A percentile compares a stretch with the other conserved stretches of the same genome.
Evolutionary conservation across 1,140 invertebrate species (phyloP).

Genomic region (Macrotrachela quadricornifera): DNA sequence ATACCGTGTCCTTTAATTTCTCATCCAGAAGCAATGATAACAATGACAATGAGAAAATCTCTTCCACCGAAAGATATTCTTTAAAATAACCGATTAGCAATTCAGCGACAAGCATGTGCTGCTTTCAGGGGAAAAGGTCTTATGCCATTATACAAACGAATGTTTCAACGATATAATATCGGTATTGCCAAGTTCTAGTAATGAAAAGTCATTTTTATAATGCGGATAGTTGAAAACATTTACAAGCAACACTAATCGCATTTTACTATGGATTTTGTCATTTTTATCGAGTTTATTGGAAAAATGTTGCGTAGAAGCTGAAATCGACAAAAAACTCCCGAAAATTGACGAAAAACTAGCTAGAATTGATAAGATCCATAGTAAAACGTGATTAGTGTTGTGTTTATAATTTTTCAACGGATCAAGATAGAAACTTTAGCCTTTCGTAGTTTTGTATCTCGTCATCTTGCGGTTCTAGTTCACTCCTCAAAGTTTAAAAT

Average conservation of each 20-base stretch:
- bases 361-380: too few species aligned
- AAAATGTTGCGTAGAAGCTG: too few species aligned
- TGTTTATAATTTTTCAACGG: too few species aligned
- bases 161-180: conserved; percentile 96
- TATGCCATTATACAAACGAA: conserved; percentile 94
- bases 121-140: conserved; percentile 90
- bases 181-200: conserved; percentile 91
- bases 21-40: conserved; percentile 87
- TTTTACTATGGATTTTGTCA: too few species aligned
- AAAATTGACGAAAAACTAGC: too few species aligned
- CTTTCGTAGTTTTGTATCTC: too few species aligned
- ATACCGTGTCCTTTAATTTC: conserved; percentile 93
- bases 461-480: too few species aligned
- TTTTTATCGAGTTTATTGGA: too few species aligned
- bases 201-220: conserved; percentile 95
- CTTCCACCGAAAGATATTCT: conserved; percentile 25
- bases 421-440: too few species aligned
- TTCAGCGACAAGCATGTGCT: conserved; percentile 53
- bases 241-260: conserved; percentile 75
- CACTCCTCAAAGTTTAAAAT: too few species aligned
- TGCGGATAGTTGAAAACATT: conserved; percentile 69
- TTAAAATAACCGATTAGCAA: conserved; percentile 9
- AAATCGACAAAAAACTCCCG: too few species aligned
- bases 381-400: too few species aligned
- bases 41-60: conserved; percentile 81